phyloP scores from a whole-genome alignment of 1,140 invertebrate genomes.

The Chymomyza costata region DNA sequence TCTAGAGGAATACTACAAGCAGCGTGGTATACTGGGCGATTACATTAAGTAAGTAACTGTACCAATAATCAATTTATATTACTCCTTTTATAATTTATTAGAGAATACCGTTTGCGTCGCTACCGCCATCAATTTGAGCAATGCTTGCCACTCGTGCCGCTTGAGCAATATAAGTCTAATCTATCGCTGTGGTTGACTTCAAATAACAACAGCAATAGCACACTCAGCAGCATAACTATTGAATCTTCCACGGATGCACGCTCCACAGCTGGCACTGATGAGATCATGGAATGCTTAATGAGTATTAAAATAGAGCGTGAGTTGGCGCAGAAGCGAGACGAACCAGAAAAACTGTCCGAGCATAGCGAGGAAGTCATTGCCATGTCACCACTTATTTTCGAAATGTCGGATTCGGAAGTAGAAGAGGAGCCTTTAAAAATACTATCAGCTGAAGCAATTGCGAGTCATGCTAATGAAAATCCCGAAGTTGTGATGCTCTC shows the following conservation, averaged over 20 bases:
- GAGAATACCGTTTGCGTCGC: slow-evolving; percentile 61
- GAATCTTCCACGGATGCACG: slow-evolving; percentile 18
- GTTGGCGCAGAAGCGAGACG: neutral
- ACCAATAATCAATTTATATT: neutral
- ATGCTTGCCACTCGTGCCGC: slow-evolving; percentile 48
- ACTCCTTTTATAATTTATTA: slow-evolving; percentile 12
- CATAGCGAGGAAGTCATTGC: slow-evolving; percentile 49
- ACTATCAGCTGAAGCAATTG: neutral
- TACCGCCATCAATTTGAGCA: slow-evolving; percentile 67
- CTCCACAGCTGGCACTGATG: slow-evolving; percentile 47
- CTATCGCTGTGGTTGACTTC: slow-evolving; percentile 44
- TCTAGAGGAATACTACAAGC: slow-evolving; percentile 68
- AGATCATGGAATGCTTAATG: slow-evolving; percentile 33
- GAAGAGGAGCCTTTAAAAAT: neutral
- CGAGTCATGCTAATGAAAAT: neutral
- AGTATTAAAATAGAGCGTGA: slow-evolving; percentile 11
- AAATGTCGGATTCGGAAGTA: slow-evolving; percentile 57
- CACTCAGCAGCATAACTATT: slow-evolving; percentile 36
- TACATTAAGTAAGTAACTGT: slow-evolving; percentile 58
- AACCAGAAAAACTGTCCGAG: slow-evolving; percentile 41
- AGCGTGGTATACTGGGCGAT: slow-evolving; percentile 62
- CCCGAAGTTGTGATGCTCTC: slow-evolving; percentile 34
- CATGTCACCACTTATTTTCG: slow-evolving; percentile 64
- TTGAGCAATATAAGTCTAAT: slow-evolving; percentile 54
- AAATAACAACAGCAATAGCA: slow-evolving; percentile 56